Evolutionary conservation across 2,797 vertebrate species (phyloP), one percentile per base, ranked within the genome.

Genomic region (Ispidina picta): DNA sequence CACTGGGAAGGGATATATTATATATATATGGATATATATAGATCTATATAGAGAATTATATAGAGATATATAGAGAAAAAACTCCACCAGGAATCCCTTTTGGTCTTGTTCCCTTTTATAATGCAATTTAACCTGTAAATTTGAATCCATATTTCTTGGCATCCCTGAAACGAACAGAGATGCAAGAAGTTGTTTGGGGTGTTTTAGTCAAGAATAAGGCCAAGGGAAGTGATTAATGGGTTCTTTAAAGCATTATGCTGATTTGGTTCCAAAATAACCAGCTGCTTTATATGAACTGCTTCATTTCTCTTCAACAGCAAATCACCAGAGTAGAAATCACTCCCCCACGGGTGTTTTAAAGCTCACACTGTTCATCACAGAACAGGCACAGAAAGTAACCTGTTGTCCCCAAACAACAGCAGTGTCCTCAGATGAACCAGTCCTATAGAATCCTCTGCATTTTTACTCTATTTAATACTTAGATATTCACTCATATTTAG

Each of bases 181-280:
- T 33, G 22, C 70, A 89, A 3, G 29, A 68, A 63, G 37, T 2
- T 41, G 13, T 37, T 49, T 19, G 44, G 12, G 26, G 26, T 70
- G 65, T 86, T 84, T 86, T 17, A 15, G 90, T 78, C 35, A 89
- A 72, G 65, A 64, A 66, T 64, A 78, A 92, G 89, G 89, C 84
- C 46, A 19, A 91, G 46, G 51, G 29, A 71, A 88, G 79, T 85
- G 91, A 95, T 88, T 93, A 93, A 91, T 92, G 81, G 20, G 19
- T 74, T 90, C 80, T 81, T 90, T 83, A 95, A 92, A 4, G 59
- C 13, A 44, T 84, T 83, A 60, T 11, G 64, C 83, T 95, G 92
- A 86, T 79, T 92, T 74, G 55, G 60, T 60, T 95, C 92, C 91
- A 95, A 93, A 96, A 88, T 12, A 92, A 92, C 72, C 90, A 96